Evolutionary conservation across 2,113 vertebrate genomes (phyloP).

Genomic region (Trogon melanurus): DNA sequence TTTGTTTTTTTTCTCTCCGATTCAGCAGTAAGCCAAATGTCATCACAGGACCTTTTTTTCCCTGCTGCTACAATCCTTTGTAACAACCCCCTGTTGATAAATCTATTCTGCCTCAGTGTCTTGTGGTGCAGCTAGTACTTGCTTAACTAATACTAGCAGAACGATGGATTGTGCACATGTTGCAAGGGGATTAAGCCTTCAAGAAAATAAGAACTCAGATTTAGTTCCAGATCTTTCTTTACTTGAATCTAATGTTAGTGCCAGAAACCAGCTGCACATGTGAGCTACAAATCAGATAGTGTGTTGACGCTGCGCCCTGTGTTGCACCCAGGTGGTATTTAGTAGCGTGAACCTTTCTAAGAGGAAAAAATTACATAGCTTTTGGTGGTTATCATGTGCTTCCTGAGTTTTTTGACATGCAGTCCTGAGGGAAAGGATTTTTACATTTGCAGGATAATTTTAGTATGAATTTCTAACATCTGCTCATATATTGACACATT

Average conservation of each 20-base stretch:
- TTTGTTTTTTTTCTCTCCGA: not conserved
- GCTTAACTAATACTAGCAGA: not conserved
- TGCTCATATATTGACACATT: not conserved
- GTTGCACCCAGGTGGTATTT: not conserved
- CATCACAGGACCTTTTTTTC: not conserved
- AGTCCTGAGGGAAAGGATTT: not conserved
- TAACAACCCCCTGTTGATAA: not conserved
- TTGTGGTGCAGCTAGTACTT: not conserved
- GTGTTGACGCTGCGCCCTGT: not conserved
- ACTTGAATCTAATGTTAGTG: not conserved
- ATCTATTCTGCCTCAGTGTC: not conserved
- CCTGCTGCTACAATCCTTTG: not conserved
- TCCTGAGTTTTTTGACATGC: not conserved
- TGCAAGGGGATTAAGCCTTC: not conserved
- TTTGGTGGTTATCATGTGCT: not conserved
- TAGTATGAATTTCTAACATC: not conserved
- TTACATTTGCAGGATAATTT: not conserved
- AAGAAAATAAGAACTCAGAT: not conserved
- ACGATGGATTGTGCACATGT: not conserved
- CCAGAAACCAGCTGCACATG: not conserved
- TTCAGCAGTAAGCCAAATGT: not conserved
- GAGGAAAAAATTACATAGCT: not conserved
- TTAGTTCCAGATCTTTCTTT: not conserved
- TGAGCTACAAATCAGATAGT: not conserved
- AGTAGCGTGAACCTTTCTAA: not conserved